Base-by-base conservation (phyloP, 2,797 vertebrate species). In the Parauchenoglanis punctatus region DNA sequence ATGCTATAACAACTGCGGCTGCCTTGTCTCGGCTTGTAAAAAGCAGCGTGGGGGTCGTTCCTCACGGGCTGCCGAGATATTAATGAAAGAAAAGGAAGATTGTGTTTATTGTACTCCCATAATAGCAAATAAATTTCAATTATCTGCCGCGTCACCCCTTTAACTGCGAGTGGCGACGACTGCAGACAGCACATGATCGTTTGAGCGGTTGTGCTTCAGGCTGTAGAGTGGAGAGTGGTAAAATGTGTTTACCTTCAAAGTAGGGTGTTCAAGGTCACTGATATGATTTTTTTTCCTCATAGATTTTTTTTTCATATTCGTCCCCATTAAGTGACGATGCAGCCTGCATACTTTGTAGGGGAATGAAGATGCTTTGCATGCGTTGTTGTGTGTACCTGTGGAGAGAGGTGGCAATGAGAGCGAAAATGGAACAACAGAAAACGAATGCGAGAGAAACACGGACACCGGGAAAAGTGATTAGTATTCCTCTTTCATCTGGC, bases 91-190 rank as follows among this genome's bases (percentile, higher is more conserved):
- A 96, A 96, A 96, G 94, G 94, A 96, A 96, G 96, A 96, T 94
- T 96, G 96, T 97, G 97, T 97, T 97, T 97, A 97, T 96, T 97
- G 96, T 96, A 96, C 92, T 96, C 96, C 95, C 92, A 94, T 97
- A 97, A 98, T 97, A 96, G 97, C 96, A 96, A 98, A 97, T 97
- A 97, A 94, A 97, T 98, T 97, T 97, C 95, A 98, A 98, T 98
- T 98, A 98, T 96, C 96, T 95, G 95, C 95, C 93, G 93, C 96
- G 96, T 97, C 97, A 97, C 96, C 96, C 96, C 95, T 94, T 95
- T 96, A 96, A 96, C 95, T 96, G 94, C 92, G 94, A 93, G 94
- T 95, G 70, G 85, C 17, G 70, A 5, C 52, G 80, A 77, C 44
- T 65, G 87, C 17, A 76, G 81, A 84, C 31, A 58, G 85, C 65